Conservation (phyloP, 1,140 invertebrate genomes). For the Drosophila insularis region DNA sequence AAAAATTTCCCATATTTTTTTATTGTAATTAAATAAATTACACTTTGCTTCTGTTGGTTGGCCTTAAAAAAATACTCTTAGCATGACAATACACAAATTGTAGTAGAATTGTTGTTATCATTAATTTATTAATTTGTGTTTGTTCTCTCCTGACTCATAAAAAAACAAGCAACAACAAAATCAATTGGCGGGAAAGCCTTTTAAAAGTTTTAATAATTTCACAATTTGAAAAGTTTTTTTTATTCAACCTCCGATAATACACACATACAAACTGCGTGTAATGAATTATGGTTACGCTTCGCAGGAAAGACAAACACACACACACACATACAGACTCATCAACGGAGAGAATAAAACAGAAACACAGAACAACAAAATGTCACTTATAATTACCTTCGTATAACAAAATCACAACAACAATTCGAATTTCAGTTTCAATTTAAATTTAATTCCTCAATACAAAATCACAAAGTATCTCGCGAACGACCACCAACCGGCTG, state of each 20-base stretch:
- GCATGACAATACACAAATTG: conserved; percentile 63
- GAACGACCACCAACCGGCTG: conserved; percentile 53
- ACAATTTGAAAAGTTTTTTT: conserved; percentile 45
- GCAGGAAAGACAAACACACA: conserved; percentile 14
- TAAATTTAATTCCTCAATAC: not conserved
- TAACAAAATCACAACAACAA: conserved; percentile 5
- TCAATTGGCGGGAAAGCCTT: not conserved
- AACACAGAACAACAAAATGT: conserved; percentile 43
- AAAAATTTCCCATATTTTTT: not conserved
- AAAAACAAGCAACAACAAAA: not conserved
- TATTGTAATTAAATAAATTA: conserved; percentile 17
- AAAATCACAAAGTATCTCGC: not conserved
- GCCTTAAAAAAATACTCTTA: conserved; percentile 54
- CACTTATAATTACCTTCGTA: conserved; percentile 73
- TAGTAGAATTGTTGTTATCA: conserved; percentile 33
- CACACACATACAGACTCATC: no score
- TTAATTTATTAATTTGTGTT: conserved; percentile 1
- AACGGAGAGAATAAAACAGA: conserved; percentile 10
- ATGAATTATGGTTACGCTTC: conserved; percentile 48
- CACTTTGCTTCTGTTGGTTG: not conserved
- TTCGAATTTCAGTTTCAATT: not conserved
- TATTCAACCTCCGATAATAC: conserved; percentile 28
- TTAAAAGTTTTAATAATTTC: conserved; percentile 32
- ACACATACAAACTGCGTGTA: conserved; percentile 5
- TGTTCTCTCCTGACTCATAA: conserved; percentile 19